These are phyloP conservation scores for Thoracochromis brauschi DNA, from an alignment of 2,113 vertebrate species.

Conservation along the genomic window DNA sequence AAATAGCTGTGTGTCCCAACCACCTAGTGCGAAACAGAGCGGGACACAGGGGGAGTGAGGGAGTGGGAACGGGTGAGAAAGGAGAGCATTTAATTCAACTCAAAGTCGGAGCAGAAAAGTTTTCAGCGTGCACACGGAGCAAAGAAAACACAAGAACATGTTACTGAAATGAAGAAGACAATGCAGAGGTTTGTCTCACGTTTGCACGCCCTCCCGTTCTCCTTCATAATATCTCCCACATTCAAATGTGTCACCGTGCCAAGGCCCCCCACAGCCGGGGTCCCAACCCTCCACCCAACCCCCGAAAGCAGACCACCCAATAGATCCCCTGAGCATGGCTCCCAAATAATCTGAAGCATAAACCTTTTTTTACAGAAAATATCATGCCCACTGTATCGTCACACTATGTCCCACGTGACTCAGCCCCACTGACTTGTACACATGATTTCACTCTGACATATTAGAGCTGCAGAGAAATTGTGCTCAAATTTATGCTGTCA, in stretches of 20 bases:
- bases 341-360: background rate
- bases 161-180: background rate
- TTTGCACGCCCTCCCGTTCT: background rate
- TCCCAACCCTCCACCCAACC: slow-evolving; percentile 44
- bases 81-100: background rate
- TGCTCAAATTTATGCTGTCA: background rate
- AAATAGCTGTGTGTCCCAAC: slow-evolving; percentile 54
- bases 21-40: slow-evolving; percentile 9
- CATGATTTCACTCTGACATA: background rate
- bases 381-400: background rate
- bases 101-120: background rate
- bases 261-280: slow-evolving; percentile 41
- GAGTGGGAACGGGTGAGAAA: background rate
- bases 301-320: slow-evolving; percentile 62
- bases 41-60: background rate
- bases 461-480: background rate
- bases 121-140: background rate
- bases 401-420: background rate
- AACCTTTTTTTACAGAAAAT: background rate
- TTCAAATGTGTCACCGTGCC: slow-evolving; percentile 41
- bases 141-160: background rate
- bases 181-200: background rate
- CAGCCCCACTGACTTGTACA: background rate
- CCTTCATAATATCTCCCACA: slow-evolving; percentile 21
- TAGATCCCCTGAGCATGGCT: background rate